Percentiles rank a stretch among this genome's conserved stretches.
Evolutionary conservation across 2,797 vertebrate genomes (phyloP).

Genomic region (Malurus splendens): DNA sequence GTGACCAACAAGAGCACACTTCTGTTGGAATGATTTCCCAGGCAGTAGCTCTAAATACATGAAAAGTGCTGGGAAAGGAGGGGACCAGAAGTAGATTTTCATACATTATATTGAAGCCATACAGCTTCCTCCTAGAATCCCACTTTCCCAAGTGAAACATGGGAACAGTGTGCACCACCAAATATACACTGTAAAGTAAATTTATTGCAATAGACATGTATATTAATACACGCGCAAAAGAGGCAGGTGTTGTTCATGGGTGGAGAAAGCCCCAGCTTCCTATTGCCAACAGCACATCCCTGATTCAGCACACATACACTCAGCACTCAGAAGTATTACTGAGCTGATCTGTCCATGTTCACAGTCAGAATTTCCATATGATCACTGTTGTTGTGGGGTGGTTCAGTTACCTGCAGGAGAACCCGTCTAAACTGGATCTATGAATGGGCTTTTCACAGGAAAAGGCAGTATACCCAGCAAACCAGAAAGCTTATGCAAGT

Average conservation of each 20-base stretch:
- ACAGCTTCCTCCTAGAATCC: background rate
- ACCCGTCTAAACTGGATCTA: background rate
- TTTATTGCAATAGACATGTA: no score
- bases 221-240: rapidly evolving
- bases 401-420: background rate
- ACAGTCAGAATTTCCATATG: background rate
- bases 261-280: background rate
- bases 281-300: background rate
- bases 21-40: background rate
- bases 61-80: background rate
- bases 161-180: background rate
- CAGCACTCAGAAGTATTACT: background rate
- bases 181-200: no score
- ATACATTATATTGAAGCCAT: background rate
- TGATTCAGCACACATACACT: background rate
- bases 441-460: background rate
- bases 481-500: rapidly evolving
- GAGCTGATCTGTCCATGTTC: background rate
- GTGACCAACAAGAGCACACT: background rate
- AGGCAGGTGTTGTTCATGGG: background rate
- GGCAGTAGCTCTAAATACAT: background rate
- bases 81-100: background rate
- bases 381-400: background rate
- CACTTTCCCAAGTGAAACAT: background rate
- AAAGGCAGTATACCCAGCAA: background rate